These are phyloP conservation scores for rat (Rattus norvegicus) DNA, from an alignment of 2,113 vertebrate genomes.

Conservation along the genomic window GRCr8 NC_086034.1:88362001-88362500, in stretches of 20 bases:
- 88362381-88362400: not conserved
- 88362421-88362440: not conserved
- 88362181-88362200: not conserved
- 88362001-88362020: not conserved
- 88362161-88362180: not conserved
- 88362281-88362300: not conserved
- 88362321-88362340: not conserved
- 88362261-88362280: not conserved
- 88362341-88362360: not conserved
- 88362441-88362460: not conserved
- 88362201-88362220: not conserved
- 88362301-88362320: not conserved
- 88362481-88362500: not conserved
- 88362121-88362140: too few species aligned
- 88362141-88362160: not conserved
- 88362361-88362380: not conserved
- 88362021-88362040: not conserved
- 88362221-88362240: not conserved
- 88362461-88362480: not conserved
- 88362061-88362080: not conserved
- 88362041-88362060: fast-evolving
- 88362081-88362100: fast-evolving
- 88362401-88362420: not conserved
- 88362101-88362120: not conserved
- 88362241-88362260: not conserved